phyloP scores from a whole-genome alignment of 1,140 invertebrate genomes.

The Papilio helenus region DNA sequence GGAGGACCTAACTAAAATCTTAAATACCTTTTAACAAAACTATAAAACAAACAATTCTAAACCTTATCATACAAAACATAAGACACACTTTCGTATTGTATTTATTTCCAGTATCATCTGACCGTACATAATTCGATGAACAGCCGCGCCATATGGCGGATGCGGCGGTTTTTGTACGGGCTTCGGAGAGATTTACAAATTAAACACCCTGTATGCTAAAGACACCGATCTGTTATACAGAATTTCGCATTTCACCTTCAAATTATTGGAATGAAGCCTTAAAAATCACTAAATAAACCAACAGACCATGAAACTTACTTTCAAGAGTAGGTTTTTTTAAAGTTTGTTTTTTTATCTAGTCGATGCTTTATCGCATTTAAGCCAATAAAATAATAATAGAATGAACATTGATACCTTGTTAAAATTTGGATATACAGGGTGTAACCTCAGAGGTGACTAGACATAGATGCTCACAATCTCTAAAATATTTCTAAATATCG shows the following conservation, averaged over 20 bases:
- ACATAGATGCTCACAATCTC: too few species aligned
- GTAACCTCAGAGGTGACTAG: too few species aligned
- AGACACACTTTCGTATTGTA: not conserved
- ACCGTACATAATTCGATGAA: conserved; percentile 45
- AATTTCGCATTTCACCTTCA: not conserved
- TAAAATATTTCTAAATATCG: not conserved
- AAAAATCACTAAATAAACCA: not conserved
- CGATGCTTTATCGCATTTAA: not conserved
- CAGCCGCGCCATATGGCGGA: conserved; percentile 44
- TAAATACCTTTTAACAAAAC: conserved; percentile 10
- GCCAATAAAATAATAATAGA: not conserved
- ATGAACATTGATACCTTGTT: too few species aligned
- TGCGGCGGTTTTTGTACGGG: conserved; percentile 45
- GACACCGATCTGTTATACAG: not conserved
- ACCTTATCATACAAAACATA: not conserved
- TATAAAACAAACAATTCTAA: not conserved
- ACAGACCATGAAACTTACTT: not conserved
- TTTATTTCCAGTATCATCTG: conserved; percentile 25
- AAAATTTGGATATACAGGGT: too few species aligned
- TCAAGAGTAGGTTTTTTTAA: not conserved
- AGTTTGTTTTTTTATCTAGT: not conserved
- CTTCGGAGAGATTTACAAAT: conserved; percentile 43
- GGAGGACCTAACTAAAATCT: conserved; percentile 17
- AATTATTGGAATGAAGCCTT: conserved; percentile 13
- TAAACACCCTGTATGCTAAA: conserved; percentile 31